Conservation (phyloP, 2,888 invertebrate genomes). For the Xylota sylvarum region DNA sequence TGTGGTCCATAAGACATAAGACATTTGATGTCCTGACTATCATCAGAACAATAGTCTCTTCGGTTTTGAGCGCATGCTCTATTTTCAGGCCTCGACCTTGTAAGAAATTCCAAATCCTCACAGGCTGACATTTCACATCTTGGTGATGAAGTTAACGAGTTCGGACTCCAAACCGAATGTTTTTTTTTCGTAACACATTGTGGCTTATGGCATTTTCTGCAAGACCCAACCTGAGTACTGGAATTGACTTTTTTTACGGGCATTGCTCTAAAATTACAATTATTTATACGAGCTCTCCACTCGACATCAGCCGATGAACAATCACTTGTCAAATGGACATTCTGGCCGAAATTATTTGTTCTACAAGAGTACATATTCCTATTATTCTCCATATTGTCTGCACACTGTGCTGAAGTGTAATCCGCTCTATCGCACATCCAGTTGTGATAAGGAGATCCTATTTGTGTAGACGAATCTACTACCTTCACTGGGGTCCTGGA, state of each 20-base stretch:
- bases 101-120: neutral
- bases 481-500: constrained; percentile 1
- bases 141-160: neutral
- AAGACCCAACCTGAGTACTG: neutral
- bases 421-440: neutral
- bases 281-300: neutral
- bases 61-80: neutral
- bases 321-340: neutral
- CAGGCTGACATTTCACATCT: neutral
- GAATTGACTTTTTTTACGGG: neutral
- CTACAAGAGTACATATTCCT: too few species aligned
- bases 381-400: neutral
- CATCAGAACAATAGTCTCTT: neutral
- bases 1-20: neutral
- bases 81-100: too few species aligned
- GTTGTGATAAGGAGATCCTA: constrained; percentile 1
- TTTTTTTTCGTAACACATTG: neutral
- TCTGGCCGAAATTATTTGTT: neutral
- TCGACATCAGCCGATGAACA: neutral
- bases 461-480: constrained; percentile 38
- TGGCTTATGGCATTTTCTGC: neutral
- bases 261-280: too few species aligned
- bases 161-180: neutral
- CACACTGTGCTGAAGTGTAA: neutral
- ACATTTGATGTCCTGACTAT: neutral